phyloP scores from a whole-genome alignment of 2,888 invertebrate genomes.

The Sarcophaga subvicina region DNA sequence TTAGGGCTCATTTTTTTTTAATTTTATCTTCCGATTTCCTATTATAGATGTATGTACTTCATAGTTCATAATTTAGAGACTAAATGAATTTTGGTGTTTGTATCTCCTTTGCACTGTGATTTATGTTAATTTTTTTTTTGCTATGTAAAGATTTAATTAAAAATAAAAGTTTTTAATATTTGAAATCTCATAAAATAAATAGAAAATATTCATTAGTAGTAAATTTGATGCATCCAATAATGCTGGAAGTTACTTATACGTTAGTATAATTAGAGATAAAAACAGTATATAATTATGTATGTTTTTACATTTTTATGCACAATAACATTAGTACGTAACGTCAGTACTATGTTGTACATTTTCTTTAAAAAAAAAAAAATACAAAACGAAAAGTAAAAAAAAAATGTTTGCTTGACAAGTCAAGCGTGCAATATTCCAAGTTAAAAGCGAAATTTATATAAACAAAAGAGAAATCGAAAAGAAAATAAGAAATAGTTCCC shows the following conservation, averaged over 20 bases:
- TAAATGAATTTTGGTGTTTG: too few relatives aligned
- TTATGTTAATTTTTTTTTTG: too few relatives aligned
- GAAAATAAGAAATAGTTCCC: conserved; percentile 18
- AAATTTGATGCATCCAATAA: background rate
- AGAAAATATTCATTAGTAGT: too few relatives aligned
- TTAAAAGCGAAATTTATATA: conserved; percentile 43
- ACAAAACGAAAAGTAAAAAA: conserved; percentile 76
- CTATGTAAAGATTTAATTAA: too few relatives aligned
- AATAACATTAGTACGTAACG: background rate
- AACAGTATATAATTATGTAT: conserved; percentile 26
- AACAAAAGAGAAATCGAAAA: conserved; percentile 48
- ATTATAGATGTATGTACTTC: too few relatives aligned
- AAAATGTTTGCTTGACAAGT: conserved; percentile 49
- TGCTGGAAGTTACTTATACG: background rate
- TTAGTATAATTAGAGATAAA: background rate
- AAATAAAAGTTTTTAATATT: too few relatives aligned
- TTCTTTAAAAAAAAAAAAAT: conserved; percentile 61
- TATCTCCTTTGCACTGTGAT: too few relatives aligned
- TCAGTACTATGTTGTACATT: background rate
- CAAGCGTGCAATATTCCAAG: conserved; percentile 64
- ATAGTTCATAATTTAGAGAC: too few relatives aligned
- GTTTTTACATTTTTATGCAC: background rate
- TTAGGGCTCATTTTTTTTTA: too few relatives aligned
- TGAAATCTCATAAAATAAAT: too few relatives aligned
- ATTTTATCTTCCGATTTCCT: too few relatives aligned